A percentile compares a stretch with the other conserved stretches of the same genome.
phyloP scores from a whole-genome alignment of 2,797 vertebrate genomes.

The Discoglossus pictus region DNA sequence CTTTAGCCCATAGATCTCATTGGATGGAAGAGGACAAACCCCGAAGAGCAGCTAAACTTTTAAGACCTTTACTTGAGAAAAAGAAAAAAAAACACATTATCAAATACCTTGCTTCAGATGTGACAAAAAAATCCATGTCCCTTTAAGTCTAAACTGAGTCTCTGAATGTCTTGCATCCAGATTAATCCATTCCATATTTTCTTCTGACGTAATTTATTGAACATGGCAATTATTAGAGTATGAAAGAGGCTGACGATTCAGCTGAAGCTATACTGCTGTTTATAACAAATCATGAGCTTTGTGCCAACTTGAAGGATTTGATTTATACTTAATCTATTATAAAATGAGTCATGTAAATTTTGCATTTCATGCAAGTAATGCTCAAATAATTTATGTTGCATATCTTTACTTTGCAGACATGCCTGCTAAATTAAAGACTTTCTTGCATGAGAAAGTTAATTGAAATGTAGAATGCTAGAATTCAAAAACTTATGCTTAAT shows the following conservation, averaged over 20 bases:
- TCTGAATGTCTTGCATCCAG: no score
- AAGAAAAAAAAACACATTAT: no score
- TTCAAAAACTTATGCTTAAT: slow-evolving; percentile 4
- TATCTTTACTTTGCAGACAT: slow-evolving; percentile 6
- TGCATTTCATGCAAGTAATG: slow-evolving; percentile 8
- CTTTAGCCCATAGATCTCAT: no score
- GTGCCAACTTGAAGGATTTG: not conserved
- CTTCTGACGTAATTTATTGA: not conserved
- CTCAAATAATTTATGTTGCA: not conserved
- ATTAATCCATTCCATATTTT: not conserved
- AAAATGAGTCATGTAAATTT: slow-evolving; percentile 2
- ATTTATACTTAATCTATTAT: not conserved
- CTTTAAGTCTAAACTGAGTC: no score
- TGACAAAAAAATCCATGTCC: no score
- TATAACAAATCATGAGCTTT: not conserved
- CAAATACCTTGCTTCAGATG: no score
- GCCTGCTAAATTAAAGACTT: slow-evolving; percentile 1
- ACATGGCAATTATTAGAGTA: not conserved
- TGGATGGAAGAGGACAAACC: no score
- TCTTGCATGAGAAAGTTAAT: not conserved
- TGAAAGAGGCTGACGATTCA: not conserved
- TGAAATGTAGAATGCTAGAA: not conserved
- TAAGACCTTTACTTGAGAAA: no score
- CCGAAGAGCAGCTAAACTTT: no score
- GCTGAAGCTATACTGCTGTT: not conserved